Evolutionary conservation across 2,888 invertebrate genomes (phyloP).

Genomic region (Agonopterix subpropinquella): DNA sequence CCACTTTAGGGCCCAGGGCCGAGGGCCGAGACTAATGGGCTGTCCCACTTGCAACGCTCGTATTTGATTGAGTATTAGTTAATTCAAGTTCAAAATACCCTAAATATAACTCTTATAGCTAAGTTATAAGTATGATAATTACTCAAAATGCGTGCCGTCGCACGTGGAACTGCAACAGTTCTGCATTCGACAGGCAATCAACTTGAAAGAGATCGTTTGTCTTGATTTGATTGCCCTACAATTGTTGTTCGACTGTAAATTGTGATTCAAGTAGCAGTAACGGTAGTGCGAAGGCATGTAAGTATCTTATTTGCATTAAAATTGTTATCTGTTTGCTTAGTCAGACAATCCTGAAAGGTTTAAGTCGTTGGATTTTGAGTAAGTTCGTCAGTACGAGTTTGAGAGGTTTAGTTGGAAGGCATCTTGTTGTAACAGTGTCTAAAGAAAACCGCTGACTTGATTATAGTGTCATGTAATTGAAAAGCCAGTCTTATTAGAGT

Average conservation of each 20-base stretch:
- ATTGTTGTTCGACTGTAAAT: constrained; percentile 33
- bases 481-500: too few species aligned
- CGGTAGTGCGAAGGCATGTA: constrained; percentile 20
- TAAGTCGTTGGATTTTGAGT: background rate
- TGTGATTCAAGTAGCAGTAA: constrained; percentile 23
- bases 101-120: constrained; percentile 4
- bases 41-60: constrained; percentile 25
- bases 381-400: too few species aligned
- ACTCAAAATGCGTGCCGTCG: background rate
- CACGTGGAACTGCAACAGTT: background rate
- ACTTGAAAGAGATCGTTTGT: constrained; percentile 44
- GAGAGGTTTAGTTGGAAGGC: too few species aligned
- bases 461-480: too few species aligned
- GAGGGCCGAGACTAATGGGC: constrained; percentile 26
- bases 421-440: too few species aligned
- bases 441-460: too few species aligned
- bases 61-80: constrained; percentile 29
- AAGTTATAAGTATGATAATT: too few species aligned
- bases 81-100: too few species aligned
- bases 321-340: constrained; percentile 12
- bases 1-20: constrained; percentile 15
- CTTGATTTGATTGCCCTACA: constrained; percentile 41
- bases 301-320: constrained; percentile 19
- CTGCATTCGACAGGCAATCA: constrained; percentile 39
- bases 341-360: background rate